phyloP scores from a whole-genome alignment of 2,113 vertebrate genomes.

The Parus major region DNA sequence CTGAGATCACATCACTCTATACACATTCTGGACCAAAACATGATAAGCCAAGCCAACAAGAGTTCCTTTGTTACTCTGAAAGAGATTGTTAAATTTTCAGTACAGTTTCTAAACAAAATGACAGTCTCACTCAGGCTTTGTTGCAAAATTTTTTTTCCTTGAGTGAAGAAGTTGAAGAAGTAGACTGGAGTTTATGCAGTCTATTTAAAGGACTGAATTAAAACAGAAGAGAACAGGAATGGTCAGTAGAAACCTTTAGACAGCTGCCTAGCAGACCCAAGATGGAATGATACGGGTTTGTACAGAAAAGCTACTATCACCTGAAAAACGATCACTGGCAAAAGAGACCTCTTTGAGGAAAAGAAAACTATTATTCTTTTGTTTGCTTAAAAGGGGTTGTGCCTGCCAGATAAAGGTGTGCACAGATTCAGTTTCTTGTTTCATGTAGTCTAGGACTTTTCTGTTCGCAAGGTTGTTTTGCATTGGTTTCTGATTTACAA shows the following conservation, averaged over 20 bases:
- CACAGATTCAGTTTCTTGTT: conserved; percentile 74
- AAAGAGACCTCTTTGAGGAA: conserved; percentile 71
- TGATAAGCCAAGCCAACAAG: conserved; percentile 77
- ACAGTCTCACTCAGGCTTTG: conserved; percentile 56
- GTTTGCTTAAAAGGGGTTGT: conserved; percentile 67
- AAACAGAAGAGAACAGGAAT: conserved; percentile 43
- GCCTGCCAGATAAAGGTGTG: conserved; percentile 72
- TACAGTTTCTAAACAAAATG: conserved; percentile 64
- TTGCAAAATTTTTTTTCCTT: conserved; percentile 50
- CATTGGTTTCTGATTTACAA: conserved; percentile 63
- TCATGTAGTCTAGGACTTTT: conserved; percentile 55
- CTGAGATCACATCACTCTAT: conserved; percentile 75
- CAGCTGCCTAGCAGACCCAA: conserved; percentile 74
- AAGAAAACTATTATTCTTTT: conserved; percentile 77
- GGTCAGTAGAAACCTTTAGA: conserved; percentile 61
- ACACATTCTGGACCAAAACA: conserved; percentile 59
- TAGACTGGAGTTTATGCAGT: conserved; percentile 9
- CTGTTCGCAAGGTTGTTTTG: conserved; percentile 70
- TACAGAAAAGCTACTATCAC: conserved; percentile 71
- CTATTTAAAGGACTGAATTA: conserved; percentile 37
- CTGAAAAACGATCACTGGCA: conserved; percentile 68
- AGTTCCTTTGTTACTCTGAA: conserved; percentile 70
- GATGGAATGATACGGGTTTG: conserved; percentile 71
- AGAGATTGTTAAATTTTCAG: conserved; percentile 47
- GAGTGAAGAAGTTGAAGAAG: conserved; percentile 36